Base-by-base conservation (phyloP, 2,113 vertebrate genomes). In the Pelecanoides urinatrix region DNA sequence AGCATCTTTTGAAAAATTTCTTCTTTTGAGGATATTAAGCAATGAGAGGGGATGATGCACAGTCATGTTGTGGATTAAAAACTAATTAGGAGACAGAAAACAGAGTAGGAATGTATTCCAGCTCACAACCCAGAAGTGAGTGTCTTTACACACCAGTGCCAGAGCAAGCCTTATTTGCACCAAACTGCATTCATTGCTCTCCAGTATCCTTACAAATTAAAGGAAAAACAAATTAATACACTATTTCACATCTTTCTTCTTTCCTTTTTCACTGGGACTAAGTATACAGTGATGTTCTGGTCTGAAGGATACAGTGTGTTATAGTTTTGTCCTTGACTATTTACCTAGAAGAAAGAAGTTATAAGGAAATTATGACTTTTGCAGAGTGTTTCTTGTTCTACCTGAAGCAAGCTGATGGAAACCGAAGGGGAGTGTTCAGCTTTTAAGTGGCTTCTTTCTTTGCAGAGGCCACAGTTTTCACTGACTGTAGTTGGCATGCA, bases 31-130 rank as follows among this genome's bases (percentile, higher is more conserved):
- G 52, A 76, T 94, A 65, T 85, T 91, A 91, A 92, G 58, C 74
- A 91, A 95, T 90, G 61, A 92, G 70, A 85, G 16, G 20, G 36
- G 36, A 81, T 88, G 90, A 96, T 96, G 84, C 90, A 65, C 58
- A 94, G 87, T 87, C 95, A 95, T 96, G 76, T 67, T 80, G 75
- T 86, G 81, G 90, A 94, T 94, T 88, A 94, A 96, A 96, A 96
- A 52, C 92, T 96, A 93, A 94, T 96, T 94, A 93, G 36, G 62
- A 96, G 49, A 82, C 4, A 61, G 84, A 90, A 84, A 78, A 90
- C 15, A 94, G 84, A 87, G 66, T 34, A 70, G 55, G 75, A 95
- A 95, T 74, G 32, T 96, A 96, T 92, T 96, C 87, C 92, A 76
- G 22, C 87, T 94, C 92, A 95, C 95, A 96, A 58, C 49, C 13